Conservation (phyloP, 2,113 vertebrate genomes). For the Muntiacus muntjak region DNA sequence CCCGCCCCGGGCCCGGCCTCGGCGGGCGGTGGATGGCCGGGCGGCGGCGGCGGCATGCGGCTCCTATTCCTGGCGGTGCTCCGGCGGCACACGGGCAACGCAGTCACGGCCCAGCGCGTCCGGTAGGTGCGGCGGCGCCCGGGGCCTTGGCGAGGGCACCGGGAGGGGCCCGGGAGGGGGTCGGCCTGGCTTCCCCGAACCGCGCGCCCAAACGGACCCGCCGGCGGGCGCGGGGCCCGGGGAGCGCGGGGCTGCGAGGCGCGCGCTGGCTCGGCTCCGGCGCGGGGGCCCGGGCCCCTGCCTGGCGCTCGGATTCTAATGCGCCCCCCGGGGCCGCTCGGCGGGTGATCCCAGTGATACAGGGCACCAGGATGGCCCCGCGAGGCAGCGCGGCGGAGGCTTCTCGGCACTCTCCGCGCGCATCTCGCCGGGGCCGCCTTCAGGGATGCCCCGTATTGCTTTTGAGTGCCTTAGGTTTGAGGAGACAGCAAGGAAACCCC, state of each 20-base stretch:
- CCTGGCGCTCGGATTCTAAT: too few relatives aligned
- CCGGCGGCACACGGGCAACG: conserved; percentile 89
- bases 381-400: not conserved
- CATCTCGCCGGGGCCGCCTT: not conserved
- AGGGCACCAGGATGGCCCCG: accelerated
- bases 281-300: accelerated
- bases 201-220: not conserved
- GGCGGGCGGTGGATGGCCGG: not conserved
- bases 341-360: not conserved
- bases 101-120: conserved; percentile 90
- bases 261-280: not conserved
- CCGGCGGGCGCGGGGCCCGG: not conserved
- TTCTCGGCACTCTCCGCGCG: not conserved
- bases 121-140: conserved; percentile 78
- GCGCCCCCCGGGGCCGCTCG: not conserved
- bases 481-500: not conserved
- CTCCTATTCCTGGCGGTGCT: conserved; percentile 89
- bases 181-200: not conserved
- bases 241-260: not conserved
- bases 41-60: conserved; percentile 80
- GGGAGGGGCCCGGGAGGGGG: not conserved
- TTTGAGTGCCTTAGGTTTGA: not conserved
- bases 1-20: not conserved
- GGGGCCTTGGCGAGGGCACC: not conserved
- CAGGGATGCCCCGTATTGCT: accelerated